These are phyloP conservation scores for Sinhomidia bicolor DNA, from an alignment of 2,888 invertebrate species.

Conservation along the genomic window DNA sequence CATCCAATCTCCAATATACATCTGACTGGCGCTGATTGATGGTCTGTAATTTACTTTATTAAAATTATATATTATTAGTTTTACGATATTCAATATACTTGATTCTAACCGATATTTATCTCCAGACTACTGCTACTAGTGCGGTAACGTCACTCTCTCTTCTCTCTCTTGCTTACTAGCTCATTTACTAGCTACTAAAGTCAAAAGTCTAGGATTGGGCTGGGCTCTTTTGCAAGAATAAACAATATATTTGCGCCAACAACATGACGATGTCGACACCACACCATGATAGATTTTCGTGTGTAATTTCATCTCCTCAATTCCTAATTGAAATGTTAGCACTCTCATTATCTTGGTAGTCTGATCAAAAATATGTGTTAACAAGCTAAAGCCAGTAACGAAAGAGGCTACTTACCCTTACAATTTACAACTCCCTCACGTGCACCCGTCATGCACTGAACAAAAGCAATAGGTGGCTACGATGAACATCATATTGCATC, in stretches of 20 bases:
- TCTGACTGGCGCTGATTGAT: too few species aligned
- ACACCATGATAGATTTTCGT: background rate
- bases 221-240: slow-evolving; percentile 11
- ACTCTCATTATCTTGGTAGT: background rate
- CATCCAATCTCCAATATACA: too few species aligned
- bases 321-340: slow-evolving; percentile 52
- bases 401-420: background rate
- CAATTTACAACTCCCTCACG: background rate
- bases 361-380: background rate
- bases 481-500: background rate
- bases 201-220: background rate
- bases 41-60: too few species aligned
- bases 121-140: too few species aligned
- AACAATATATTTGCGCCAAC: background rate
- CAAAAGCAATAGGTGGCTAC: background rate
- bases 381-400: background rate
- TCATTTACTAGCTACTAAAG: too few species aligned
- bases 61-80: too few species aligned
- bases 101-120: too few species aligned
- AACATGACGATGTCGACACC: slow-evolving; percentile 15
- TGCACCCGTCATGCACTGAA: background rate
- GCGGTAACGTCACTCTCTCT: too few species aligned
- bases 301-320: slow-evolving; percentile 44
- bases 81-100: too few species aligned
- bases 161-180: too few species aligned